These are phyloP conservation scores for Sphenopsis melanotis DNA, from an alignment of 2,797 vertebrate genomes.

Conservation along the genomic window DNA sequence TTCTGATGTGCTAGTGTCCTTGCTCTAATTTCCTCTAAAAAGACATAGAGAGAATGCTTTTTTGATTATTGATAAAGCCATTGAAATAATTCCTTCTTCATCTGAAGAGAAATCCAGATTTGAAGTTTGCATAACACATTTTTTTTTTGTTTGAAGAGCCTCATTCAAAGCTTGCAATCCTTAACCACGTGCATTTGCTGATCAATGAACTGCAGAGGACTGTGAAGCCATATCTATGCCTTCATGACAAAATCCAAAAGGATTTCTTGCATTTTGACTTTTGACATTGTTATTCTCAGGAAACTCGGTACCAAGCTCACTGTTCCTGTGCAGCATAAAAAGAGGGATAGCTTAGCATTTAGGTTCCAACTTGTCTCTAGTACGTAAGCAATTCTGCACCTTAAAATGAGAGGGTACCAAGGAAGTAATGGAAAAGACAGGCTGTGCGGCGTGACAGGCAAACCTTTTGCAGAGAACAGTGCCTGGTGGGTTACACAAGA, in stretches of 20 bases:
- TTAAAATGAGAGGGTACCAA: background rate
- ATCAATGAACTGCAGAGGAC: background rate
- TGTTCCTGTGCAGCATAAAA: background rate
- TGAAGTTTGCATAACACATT: fast-evolving
- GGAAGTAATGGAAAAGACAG: background rate
- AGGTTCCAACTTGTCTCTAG: background rate
- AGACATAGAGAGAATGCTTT: background rate
- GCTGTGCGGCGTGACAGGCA: background rate
- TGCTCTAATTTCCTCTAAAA: background rate
- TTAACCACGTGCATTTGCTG: background rate
- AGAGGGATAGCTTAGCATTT: background rate
- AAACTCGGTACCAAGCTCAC: background rate
- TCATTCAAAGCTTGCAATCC: background rate
- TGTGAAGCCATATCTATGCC: background rate
- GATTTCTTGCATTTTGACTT: background rate
- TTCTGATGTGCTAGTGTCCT: background rate
- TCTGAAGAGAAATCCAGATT: background rate
- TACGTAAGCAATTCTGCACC: background rate
- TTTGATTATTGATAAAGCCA: background rate
- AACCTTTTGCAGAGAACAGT: background rate
- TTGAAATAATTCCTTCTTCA: background rate
- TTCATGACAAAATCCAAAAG: background rate
- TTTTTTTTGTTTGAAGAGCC: background rate
- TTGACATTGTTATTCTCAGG: background rate
- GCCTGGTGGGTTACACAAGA: background rate